Percentiles rank a stretch among this genome's conserved stretches.
Evolutionary conservation across 2,113 vertebrate species (phyloP).

Genomic region (Sisor rabdophorus): DNA sequence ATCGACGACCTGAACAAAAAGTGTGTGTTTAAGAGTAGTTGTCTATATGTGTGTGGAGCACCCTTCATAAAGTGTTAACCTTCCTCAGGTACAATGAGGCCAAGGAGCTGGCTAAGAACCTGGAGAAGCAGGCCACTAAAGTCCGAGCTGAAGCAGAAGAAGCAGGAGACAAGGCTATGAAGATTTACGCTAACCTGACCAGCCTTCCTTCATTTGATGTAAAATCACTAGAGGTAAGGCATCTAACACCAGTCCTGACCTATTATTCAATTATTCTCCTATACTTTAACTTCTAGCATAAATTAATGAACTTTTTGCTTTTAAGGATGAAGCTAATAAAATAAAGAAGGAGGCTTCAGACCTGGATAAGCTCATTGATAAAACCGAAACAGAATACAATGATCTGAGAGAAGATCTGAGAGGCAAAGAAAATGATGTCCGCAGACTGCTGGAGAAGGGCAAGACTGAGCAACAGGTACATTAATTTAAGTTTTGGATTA

Average conservation of each 20-base stretch:
- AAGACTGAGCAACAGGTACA: conserved; percentile 91
- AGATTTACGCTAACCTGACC: conserved; percentile 89
- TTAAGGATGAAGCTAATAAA: conserved; percentile 83
- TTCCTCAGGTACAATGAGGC: conserved; percentile 82
- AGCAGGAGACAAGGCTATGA: conserved; percentile 82
- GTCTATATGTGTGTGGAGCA: background rate
- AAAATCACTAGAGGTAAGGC: conserved; percentile 79
- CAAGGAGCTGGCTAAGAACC: conserved; percentile 83
- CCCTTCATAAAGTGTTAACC: background rate
- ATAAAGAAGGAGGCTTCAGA: conserved; percentile 91
- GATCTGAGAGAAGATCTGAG: conserved; percentile 88
- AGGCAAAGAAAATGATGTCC: conserved; percentile 86
- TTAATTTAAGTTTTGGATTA: background rate
- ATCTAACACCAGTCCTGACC: too few relatives aligned
- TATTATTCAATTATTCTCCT: too few relatives aligned
- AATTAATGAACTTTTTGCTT: conserved; percentile 18
- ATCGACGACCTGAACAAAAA: conserved; percentile 90
- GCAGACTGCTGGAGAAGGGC: conserved; percentile 90
- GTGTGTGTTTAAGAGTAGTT: conserved; percentile 65
- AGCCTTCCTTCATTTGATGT: conserved; percentile 79
- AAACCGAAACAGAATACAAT: conserved; percentile 86
- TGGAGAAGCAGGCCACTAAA: conserved; percentile 86
- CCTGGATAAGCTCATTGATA: conserved; percentile 84
- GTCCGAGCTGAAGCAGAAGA: conserved; percentile 84
- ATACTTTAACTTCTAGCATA: background rate